These are phyloP conservation scores for Belgica antarctica DNA, from an alignment of 2,888 invertebrate species.

Conservation along the genomic window DNA sequence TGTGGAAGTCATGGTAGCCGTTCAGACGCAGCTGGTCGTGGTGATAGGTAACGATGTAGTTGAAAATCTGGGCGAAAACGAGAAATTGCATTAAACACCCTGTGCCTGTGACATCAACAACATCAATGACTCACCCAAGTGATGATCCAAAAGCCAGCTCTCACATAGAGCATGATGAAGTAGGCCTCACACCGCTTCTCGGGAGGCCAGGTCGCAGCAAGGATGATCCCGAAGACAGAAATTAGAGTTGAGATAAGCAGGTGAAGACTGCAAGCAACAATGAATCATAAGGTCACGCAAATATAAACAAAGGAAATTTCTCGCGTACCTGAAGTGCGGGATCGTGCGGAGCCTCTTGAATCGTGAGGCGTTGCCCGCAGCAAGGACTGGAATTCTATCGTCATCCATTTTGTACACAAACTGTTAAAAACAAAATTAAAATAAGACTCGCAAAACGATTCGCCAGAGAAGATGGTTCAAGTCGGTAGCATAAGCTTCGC, in stretches of 20 bases:
- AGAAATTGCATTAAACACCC: too few relatives aligned
- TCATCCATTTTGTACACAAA: constrained; percentile 27
- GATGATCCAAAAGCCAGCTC: constrained; percentile 60
- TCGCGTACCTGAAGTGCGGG: constrained; percentile 28
- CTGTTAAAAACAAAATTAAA: too few relatives aligned
- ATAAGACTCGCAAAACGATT: too few relatives aligned
- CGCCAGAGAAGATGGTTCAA: too few relatives aligned
- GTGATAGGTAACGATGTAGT: constrained; percentile 60
- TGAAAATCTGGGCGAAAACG: constrained; percentile 56
- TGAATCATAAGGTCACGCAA: too few relatives aligned
- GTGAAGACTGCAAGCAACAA: constrained; percentile 32
- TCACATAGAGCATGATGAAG: constrained; percentile 61
- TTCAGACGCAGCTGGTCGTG: constrained; percentile 63
- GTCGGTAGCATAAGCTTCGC: too few relatives aligned
- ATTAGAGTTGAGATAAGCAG: constrained; percentile 50
- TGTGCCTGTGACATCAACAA: not conserved
- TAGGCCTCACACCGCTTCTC: constrained; percentile 59
- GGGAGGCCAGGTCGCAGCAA: constrained; percentile 50
- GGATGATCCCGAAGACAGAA: constrained; percentile 51
- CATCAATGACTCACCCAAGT: constrained; percentile 60
- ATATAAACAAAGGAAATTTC: constrained; percentile 21
- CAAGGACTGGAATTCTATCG: constrained; percentile 36
- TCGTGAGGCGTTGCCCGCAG: not conserved
- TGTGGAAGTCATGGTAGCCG: constrained; percentile 69
- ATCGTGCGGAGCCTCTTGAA: constrained; percentile 27